These are phyloP conservation scores for Caenorhabditis sp. DNA, from an alignment of 2,888 invertebrate species.

Conservation along the genomic window DNA sequence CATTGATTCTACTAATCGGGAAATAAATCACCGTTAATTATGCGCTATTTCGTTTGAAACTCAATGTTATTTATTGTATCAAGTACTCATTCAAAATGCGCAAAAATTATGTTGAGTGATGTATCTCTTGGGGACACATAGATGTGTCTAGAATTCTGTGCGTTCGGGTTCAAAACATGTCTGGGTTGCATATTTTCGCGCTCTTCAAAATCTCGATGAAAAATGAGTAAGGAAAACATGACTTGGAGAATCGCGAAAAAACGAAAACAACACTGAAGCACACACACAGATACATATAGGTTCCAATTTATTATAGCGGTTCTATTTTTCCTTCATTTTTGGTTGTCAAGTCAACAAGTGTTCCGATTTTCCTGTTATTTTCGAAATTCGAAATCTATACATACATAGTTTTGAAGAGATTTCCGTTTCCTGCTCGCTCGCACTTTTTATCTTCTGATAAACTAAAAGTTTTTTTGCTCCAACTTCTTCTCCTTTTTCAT, in stretches of 20 bases:
- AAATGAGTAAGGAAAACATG: not conserved
- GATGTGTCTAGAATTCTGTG: not conserved
- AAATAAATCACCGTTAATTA: too few relatives aligned
- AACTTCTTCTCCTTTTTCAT: too few relatives aligned
- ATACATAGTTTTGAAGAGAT: not conserved
- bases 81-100: not conserved
- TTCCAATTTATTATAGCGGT: too few relatives aligned
- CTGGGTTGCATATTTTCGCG: not conserved
- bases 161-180: not conserved
- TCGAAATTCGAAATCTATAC: not conserved
- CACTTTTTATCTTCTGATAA: too few relatives aligned
- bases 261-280: too few relatives aligned
- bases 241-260: too few relatives aligned
- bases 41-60: too few relatives aligned
- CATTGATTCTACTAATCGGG: too few relatives aligned
- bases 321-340: not conserved
- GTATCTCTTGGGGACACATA: conserved; percentile 6
- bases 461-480: too few relatives aligned
- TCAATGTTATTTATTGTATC: not conserved
- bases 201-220: not conserved
- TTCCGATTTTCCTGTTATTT: not conserved
- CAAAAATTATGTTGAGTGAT: conserved; percentile 3
- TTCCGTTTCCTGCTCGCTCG: not conserved
- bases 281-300: too few relatives aligned
- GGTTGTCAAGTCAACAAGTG: not conserved